Conservation (phyloP, 2,113 vertebrate genomes). For the Micromys minutus region DNA sequence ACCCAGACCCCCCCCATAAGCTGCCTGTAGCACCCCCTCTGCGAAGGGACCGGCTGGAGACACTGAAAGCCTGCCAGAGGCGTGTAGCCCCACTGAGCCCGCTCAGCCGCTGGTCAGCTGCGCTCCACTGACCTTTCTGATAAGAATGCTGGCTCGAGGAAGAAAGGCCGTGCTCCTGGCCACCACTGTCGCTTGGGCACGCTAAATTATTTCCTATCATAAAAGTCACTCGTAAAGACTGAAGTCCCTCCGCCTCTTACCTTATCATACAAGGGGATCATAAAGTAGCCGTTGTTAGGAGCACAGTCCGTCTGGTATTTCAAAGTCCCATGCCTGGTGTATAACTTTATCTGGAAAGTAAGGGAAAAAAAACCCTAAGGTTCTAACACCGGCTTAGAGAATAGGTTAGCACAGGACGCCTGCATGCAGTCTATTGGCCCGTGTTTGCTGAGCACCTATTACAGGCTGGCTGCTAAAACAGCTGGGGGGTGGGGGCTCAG, state of each 20-base stretch:
- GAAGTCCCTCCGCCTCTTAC: constrained; percentile 81
- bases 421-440: neutral
- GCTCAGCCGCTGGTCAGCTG: neutral
- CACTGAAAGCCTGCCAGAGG: neutral
- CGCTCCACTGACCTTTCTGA: neutral
- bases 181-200: fast-evolving
- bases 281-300: constrained; percentile 99
- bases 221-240: neutral
- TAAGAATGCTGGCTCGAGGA: neutral
- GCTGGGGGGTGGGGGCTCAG: neutral
- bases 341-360: constrained; percentile 92
- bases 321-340: constrained; percentile 98
- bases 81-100: neutral
- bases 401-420: fast-evolving
- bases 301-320: constrained; percentile 99
- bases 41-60: neutral
- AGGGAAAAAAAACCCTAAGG: neutral
- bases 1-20: neutral
- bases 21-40: neutral
- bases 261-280: constrained; percentile 99
- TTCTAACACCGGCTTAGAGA: neutral
- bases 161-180: neutral
- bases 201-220: neutral
- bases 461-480: fast-evolving
- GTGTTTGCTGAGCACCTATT: neutral